Evolutionary conservation across 1,140 invertebrate genomes (phyloP).

Genomic region (Diachasmimorpha longicaudata): DNA sequence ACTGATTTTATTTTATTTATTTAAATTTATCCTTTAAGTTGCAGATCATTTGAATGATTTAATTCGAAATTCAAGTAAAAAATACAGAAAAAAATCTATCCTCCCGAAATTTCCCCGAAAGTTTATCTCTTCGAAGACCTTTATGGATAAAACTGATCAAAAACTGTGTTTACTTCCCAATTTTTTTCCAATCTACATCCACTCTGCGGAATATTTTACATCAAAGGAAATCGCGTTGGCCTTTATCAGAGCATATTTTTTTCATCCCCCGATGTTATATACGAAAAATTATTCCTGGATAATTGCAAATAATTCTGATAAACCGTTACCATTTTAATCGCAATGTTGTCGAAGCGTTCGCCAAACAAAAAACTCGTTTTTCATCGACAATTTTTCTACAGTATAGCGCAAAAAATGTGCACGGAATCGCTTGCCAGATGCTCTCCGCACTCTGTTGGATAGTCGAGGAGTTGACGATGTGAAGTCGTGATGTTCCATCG

Average conservation of each 20-base stretch:
- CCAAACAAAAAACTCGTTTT: not conserved
- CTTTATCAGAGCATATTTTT: not conserved
- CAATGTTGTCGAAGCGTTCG: not conserved
- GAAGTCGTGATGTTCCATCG: not conserved
- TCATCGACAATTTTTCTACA: not conserved
- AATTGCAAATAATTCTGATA: not conserved
- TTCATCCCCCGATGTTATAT: not conserved
- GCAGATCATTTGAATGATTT: too few species aligned
- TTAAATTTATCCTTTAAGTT: too few species aligned
- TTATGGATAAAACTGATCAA: too few species aligned
- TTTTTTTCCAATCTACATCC: not conserved
- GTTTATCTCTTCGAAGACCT: too few species aligned
- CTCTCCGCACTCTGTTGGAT: not conserved
- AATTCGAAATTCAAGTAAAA: too few species aligned
- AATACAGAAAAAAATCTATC: too few species aligned
- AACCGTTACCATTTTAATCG: not conserved
- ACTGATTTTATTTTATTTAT: too few species aligned
- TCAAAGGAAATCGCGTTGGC: not conserved
- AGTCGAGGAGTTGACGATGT: not conserved
- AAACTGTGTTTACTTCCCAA: not conserved
- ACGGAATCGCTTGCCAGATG: not conserved
- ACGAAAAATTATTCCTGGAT: not conserved
- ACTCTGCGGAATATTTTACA: not conserved
- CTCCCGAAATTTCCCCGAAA: too few species aligned
- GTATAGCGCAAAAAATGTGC: not conserved